Evolutionary conservation across 2,113 vertebrate genomes (phyloP).

Genomic region (Rhabdornis inornatus): DNA sequence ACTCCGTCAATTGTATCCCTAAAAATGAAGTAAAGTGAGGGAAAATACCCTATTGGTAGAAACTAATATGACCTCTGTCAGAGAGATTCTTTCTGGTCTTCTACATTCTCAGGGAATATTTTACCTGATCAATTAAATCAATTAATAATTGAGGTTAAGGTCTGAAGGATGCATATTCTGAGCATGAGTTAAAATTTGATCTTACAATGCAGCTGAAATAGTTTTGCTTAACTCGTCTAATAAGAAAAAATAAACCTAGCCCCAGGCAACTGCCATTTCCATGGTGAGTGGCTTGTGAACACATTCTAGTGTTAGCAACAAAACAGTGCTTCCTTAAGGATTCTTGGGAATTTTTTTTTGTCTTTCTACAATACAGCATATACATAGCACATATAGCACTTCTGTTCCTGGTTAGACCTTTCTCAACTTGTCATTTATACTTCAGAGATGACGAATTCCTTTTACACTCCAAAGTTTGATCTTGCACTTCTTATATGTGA

Average conservation of each 20-base stretch:
- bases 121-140: neutral
- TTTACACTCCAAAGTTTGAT: neutral
- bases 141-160: neutral
- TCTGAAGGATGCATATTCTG: neutral
- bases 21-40: neutral
- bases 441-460: neutral
- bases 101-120: neutral
- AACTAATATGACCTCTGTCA: neutral
- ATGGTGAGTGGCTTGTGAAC: neutral
- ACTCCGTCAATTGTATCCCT: neutral
- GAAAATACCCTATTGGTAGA: neutral
- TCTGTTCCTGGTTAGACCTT: neutral
- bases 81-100: neutral
- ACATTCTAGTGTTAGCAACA: neutral
- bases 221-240: neutral
- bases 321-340: neutral
- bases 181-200: neutral
- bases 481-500: neutral
- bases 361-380: neutral
- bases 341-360: neutral
- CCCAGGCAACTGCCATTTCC: neutral
- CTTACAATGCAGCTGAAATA: neutral
- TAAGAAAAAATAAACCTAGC: neutral
- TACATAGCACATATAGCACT: neutral
- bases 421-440: neutral